Base-by-base conservation (phyloP, 2,797 vertebrate species). In the Rousettus madagascariensis region DNA sequence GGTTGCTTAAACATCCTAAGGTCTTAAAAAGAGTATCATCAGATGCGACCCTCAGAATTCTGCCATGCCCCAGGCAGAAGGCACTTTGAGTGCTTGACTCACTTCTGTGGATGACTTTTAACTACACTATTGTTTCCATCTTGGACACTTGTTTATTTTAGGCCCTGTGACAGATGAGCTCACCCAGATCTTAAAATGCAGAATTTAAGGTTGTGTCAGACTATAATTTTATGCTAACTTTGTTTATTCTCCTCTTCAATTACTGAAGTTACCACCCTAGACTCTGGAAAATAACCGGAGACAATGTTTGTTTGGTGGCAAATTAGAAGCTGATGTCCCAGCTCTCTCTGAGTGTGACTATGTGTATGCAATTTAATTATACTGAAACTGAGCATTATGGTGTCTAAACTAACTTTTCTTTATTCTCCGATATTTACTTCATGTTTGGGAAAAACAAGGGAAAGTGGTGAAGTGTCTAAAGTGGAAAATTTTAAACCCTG, bases 221-320 rank as follows among this genome's bases (percentile, higher is more conserved):
- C 95, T 97, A 88, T 97, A 97, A 97, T 97, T 97, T 97, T 86
- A 96, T 96, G 90, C 95, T 97, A 97, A 97, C 97, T 97, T 95
- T 97, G 96, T 96, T 97, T 96, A 96, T 91, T 55, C 79, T 72
- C 72, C 90, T 94, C 93, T 96, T 93, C 87, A 97, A 79, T 97
- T 96, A 97, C 94, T 89, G 78, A 86, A 94, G 86, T 93, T 90
- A 91, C 94, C 84, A 90, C 93, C 74, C 83, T 69, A 83, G 87
- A 91, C 91, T 96, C 86, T 95, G 95, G 97, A 95, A 97, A 97
- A 97, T 91, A 97, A 96, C 91, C 5, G 79, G 43, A 96, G 96
- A 96, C 83, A 71, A 75, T 93, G 92, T 97, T 96, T 95, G 78
- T 94, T 90, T 95, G 51, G 83, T 72, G 90, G 88, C 74, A 95